These are phyloP conservation scores for Bathynomus jamesi DNA, from an alignment of 1,140 invertebrate genomes.

Conservation along the genomic window DNA sequence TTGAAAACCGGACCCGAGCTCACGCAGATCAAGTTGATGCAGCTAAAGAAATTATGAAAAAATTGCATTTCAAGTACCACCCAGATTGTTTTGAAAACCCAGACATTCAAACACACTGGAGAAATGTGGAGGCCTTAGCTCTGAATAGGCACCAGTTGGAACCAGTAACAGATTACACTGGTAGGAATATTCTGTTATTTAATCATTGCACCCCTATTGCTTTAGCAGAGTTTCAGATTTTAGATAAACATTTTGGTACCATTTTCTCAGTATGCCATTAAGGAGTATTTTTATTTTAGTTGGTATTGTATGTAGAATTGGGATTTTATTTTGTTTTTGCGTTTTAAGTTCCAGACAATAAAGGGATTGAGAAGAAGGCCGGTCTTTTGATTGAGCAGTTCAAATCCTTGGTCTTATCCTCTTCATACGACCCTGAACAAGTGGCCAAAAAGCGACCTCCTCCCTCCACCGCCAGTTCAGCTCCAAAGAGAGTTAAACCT, in stretches of 20 bases:
- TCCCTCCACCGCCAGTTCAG: neutral
- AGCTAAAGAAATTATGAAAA: conserved; percentile 48
- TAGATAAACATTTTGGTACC: neutral
- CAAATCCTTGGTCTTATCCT: conserved; percentile 11
- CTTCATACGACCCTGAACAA: conserved; percentile 5
- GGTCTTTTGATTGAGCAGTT: conserved; percentile 5
- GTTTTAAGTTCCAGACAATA: conserved; percentile 17
- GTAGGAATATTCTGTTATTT: conserved; percentile 37
- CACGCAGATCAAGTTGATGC: conserved; percentile 40
- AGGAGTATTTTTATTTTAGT: neutral
- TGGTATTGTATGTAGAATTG: neutral
- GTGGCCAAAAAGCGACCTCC: conserved; percentile 9
- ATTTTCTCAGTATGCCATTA: neutral
- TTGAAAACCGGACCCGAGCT: conserved; percentile 13
- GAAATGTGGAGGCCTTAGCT: conserved; percentile 50
- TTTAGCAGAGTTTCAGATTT: neutral
- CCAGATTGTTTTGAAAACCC: conserved; percentile 47
- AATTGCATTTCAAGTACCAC: conserved; percentile 46
- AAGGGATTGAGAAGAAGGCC: conserved; percentile 15
- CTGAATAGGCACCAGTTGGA: conserved; percentile 46
- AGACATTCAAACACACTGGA: conserved; percentile 48
- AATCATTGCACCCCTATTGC: neutral
- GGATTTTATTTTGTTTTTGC: neutral
- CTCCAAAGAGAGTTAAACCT: conserved; percentile 42
- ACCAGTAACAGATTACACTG: conserved; percentile 46